These are phyloP conservation scores for Fragum sueziense DNA, from an alignment of 2,888 invertebrate species.

Conservation along the genomic window DNA sequence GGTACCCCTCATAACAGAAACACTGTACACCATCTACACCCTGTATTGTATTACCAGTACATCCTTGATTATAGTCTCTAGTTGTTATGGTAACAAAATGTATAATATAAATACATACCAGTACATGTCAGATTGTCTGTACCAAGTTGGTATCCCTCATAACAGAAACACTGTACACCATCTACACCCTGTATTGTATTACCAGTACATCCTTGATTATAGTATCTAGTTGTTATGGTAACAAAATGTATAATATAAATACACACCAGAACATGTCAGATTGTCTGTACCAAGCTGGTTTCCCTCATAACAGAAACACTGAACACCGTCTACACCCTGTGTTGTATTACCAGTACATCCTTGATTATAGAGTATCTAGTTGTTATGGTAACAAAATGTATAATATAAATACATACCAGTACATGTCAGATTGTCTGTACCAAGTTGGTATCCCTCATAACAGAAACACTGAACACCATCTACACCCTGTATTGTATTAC, in stretches of 20 bases:
- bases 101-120: slow-evolving; percentile 18
- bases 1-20: slow-evolving; percentile 43
- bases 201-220: slow-evolving; percentile 32
- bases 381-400: too few relatives aligned
- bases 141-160: slow-evolving; percentile 30
- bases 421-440: slow-evolving; percentile 27
- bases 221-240: too few relatives aligned
- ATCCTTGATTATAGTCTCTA: slow-evolving; percentile 35
- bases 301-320: slow-evolving; percentile 38
- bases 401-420: slow-evolving; percentile 19
- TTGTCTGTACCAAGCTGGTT: slow-evolving; percentile 25
- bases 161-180: slow-evolving; percentile 41
- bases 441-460: slow-evolving; percentile 32
- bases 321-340: not conserved
- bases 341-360: slow-evolving; percentile 18
- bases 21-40: slow-evolving; percentile 21
- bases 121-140: slow-evolving; percentile 29
- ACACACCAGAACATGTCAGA: slow-evolving; percentile 15
- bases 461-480: slow-evolving; percentile 38
- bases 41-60: slow-evolving; percentile 14
- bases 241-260: too few relatives aligned
- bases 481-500: not conserved
- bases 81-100: too few relatives aligned
- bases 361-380: too few relatives aligned
- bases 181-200: not conserved